Evolutionary conservation across 2,888 invertebrate genomes (phyloP).

Genomic region (Cotesia congregata): DNA sequence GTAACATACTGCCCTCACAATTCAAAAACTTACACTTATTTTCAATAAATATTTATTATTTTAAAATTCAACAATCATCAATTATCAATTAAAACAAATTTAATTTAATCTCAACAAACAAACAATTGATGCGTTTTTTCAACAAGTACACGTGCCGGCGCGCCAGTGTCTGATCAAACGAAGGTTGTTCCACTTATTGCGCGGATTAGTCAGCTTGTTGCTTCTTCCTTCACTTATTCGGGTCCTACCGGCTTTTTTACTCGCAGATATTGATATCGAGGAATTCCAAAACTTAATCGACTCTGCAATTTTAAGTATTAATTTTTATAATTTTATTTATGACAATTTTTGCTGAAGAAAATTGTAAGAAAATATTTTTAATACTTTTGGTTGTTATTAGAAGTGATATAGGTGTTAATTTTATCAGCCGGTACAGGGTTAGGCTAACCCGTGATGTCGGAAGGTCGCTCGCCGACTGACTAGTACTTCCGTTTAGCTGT

Average conservation of each 20-base stretch:
- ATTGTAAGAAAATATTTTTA: not conserved
- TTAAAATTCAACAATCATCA: no score
- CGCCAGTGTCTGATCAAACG: conserved; percentile 36
- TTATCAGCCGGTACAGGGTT: conserved; percentile 58
- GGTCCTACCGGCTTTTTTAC: not conserved
- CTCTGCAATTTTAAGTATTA: not conserved
- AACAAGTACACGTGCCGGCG: conserved; percentile 58
- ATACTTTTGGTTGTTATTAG: not conserved
- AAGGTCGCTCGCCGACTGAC: conserved; percentile 71
- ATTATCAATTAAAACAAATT: no score
- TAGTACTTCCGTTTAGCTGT: conserved; percentile 70
- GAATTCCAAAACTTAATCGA: no score
- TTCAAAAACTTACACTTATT: conserved; percentile 39
- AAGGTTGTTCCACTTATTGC: conserved; percentile 37
- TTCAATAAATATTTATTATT: no score
- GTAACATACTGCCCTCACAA: conserved; percentile 40
- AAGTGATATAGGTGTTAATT: conserved; percentile 39
- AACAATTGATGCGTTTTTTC: conserved; percentile 39
- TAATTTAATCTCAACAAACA: no score
- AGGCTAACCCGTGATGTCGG: conserved; percentile 70
- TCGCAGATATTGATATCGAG: not conserved
- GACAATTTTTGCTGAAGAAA: not conserved
- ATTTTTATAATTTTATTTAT: not conserved
- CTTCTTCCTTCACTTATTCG: not conserved
- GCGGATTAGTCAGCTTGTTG: not conserved